A percentile compares a stretch with the other conserved stretches of the same genome.
These are phyloP conservation scores for Eumeta japonica DNA, from an alignment of 1,140 invertebrate genomes.

Conservation along the genomic window DNA sequence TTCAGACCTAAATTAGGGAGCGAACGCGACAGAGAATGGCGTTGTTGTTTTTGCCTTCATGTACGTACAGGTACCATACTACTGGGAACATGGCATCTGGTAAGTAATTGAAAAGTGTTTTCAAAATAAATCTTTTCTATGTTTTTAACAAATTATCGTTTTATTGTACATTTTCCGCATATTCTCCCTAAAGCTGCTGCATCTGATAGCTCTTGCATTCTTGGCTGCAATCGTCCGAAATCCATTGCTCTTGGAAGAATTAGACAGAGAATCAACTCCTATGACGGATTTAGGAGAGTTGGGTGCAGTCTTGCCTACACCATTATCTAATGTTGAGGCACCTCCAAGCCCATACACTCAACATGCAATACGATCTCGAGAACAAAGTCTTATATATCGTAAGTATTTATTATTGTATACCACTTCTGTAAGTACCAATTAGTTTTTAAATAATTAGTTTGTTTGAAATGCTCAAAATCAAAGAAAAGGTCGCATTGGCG, in stretches of 20 bases:
- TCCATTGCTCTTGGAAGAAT: conserved; percentile 61
- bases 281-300: conserved; percentile 45
- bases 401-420: conserved; percentile 26
- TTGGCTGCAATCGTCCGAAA: conserved; percentile 72
- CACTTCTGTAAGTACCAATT: not conserved
- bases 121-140: no score
- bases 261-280: conserved; percentile 45
- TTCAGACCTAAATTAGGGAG: no score
- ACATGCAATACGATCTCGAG: conserved; percentile 46
- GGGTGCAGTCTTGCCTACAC: conserved; percentile 62
- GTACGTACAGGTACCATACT: conserved; percentile 79
- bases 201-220: conserved; percentile 68
- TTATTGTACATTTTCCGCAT: no score
- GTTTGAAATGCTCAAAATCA: not conserved
- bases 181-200: conserved; percentile 68
- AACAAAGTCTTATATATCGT: conserved; percentile 62
- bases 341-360: conserved; percentile 53
- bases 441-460: conserved; percentile 1
- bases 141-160: no score
- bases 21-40: conserved; percentile 67
- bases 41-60: conserved; percentile 79
- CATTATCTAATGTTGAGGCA: conserved; percentile 66
- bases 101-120: conserved; percentile 56
- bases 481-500: not conserved
- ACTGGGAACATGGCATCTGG: conserved; percentile 79